Evolutionary conservation across 2,113 vertebrate species (phyloP).

Genomic region (Phalacrocorax carbo): DNA sequence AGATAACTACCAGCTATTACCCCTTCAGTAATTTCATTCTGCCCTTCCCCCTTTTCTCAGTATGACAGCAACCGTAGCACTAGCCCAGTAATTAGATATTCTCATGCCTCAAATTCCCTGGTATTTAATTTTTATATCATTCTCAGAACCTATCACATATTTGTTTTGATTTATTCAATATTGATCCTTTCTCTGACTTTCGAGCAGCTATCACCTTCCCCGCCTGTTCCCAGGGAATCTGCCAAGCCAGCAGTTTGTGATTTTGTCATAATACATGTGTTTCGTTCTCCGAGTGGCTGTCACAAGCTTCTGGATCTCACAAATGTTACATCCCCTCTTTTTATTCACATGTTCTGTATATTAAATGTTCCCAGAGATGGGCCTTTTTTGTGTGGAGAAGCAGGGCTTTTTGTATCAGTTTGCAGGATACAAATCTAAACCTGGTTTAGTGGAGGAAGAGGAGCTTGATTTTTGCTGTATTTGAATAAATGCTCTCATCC

Average conservation of each 20-base stretch:
- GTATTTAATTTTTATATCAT: conserved; percentile 74
- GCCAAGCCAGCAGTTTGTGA: conserved; percentile 74
- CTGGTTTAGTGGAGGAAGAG: background rate
- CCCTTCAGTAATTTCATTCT: conserved; percentile 32
- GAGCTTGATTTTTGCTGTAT: conserved; percentile 11
- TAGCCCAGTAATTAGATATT: conserved; percentile 58
- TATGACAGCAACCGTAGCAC: background rate
- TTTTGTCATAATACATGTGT: conserved; percentile 73
- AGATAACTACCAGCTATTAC: conserved; percentile 27
- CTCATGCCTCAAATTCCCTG: conserved; percentile 49
- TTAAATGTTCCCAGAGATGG: background rate
- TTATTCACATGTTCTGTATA: conserved; percentile 33
- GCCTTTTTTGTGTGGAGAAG: background rate
- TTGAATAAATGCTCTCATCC: conserved; percentile 8
- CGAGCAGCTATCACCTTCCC: conserved; percentile 73
- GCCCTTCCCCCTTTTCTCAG: background rate
- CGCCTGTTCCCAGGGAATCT: conserved; percentile 67
- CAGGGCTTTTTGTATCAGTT: background rate
- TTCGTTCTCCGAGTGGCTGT: conserved; percentile 54
- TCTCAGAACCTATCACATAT: conserved; percentile 76
- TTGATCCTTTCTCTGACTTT: conserved; percentile 75
- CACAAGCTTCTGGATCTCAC: conserved; percentile 56
- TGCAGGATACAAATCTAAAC: background rate
- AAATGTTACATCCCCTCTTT: conserved; percentile 55
- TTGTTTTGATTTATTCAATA: conserved; percentile 82